Base-by-base conservation (phyloP, 1,140 invertebrate genomes). In the Meloidogyne exigua region DNA sequence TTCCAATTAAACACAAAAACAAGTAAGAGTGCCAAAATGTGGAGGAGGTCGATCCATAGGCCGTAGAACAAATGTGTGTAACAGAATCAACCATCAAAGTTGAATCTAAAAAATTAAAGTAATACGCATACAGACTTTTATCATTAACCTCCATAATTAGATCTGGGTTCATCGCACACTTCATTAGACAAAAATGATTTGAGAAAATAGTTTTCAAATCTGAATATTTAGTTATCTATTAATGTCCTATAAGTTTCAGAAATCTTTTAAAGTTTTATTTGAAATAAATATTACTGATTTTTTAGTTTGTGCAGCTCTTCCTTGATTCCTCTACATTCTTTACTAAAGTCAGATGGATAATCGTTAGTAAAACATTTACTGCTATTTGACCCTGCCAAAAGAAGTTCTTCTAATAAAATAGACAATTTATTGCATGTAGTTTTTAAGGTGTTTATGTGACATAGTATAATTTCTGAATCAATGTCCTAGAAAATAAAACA, bases 391-490 rank as follows among this genome's bases (percentile, higher is more conserved):
- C 39, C 12, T 28, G 13, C n/a, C 15, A 67, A 32, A 67, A 9
- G 9, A 9, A 26, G 26, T 67, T 5, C 26, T 66, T 44, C 23
- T 42, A 76, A 76, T n/a, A 68, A 65, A 26, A 65, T 42, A 65
- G 76, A n/a, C 79, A 80, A 67, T 44, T 66, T 76, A 44, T 80
- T 70, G 28, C 79, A 81, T 15, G 66, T 72, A 11, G 79, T 77
- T 49, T 80, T 80, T 62, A 80, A 64, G 11, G 79, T 66, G 64
- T 81, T 76, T 66, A 80, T 76, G 25, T 81, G 79, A 49, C 75
- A 81, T 11, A 80, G 57, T 57, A 69, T 21, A 23, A 80, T 21
- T 39, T 79, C 69, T 10, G 64, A 44, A 18, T 81, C 39, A 57
- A 79, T 79, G 13, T 13, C 32, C 77, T 80, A 3, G 42, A 73